Conservation (phyloP, 2,113 vertebrate species). For the Anhinga rufa region DNA sequence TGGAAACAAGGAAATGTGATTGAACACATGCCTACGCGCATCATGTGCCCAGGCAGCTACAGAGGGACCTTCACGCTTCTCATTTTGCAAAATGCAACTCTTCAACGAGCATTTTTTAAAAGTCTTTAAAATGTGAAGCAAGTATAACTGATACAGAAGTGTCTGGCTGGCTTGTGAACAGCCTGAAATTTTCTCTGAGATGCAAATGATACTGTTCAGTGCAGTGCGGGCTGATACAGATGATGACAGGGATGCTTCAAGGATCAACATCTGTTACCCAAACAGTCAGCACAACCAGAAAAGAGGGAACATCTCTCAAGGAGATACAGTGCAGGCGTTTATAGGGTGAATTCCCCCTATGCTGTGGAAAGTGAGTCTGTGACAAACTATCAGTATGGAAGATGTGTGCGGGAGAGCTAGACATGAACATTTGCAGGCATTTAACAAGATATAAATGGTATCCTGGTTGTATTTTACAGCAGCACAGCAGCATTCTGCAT, state of each 20-base stretch:
- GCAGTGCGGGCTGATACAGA: background rate
- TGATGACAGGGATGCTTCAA: background rate
- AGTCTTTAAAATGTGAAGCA: background rate
- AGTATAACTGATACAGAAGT: background rate
- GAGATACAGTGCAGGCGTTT: background rate
- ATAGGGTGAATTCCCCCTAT: background rate
- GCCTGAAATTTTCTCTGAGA: background rate
- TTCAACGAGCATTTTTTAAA: background rate
- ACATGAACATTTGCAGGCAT: background rate
- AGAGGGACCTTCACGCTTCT: background rate
- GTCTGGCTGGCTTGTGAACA: background rate
- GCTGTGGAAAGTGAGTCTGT: background rate
- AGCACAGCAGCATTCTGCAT: background rate
- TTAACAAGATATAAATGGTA: background rate
- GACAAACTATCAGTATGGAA: background rate
- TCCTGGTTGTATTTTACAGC: background rate
- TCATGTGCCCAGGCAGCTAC: background rate
- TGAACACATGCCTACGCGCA: background rate
- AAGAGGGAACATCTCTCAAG: background rate
- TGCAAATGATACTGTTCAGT: background rate
- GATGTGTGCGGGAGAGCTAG: background rate
- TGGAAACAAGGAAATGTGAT: background rate
- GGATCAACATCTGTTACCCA: background rate
- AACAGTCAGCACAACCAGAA: background rate
- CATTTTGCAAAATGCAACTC: background rate